Conservation (phyloP, 2,113 vertebrate genomes). For the Tympanuchus pallidicinctus region DNA sequence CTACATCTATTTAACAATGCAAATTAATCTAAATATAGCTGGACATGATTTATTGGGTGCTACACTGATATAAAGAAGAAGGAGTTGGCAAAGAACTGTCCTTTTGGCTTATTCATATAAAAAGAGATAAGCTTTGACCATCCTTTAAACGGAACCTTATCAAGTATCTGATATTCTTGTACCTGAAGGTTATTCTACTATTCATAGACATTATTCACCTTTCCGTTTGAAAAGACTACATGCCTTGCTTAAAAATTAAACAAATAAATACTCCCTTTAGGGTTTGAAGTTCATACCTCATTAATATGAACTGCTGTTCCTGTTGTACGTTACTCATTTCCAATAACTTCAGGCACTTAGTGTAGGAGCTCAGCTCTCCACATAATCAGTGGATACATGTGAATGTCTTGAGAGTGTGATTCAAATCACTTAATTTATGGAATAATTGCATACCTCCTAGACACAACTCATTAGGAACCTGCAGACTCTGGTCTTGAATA, state of each 20-base stretch:
- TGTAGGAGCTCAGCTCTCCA: background rate
- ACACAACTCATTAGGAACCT: background rate
- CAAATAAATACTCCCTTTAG: background rate
- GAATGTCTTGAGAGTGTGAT: slow-evolving; percentile 3
- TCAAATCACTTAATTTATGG: background rate
- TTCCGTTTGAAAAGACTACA: background rate
- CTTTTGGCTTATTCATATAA: background rate
- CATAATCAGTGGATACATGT: background rate
- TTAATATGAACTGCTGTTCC: background rate
- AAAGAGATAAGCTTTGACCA: background rate
- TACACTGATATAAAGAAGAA: background rate
- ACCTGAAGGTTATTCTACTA: background rate
- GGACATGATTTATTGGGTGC: background rate
- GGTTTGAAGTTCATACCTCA: background rate
- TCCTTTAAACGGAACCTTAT: background rate
- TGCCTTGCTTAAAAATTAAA: background rate
- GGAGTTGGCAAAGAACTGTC: background rate
- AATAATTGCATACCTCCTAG: background rate
- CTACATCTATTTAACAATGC: background rate
- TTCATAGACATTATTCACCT: background rate
- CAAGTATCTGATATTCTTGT: background rate
- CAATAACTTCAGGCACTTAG: background rate
- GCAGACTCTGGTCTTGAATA: background rate
- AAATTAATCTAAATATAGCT: slow-evolving; percentile 26
- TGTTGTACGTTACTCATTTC: background rate